Conservation (phyloP, 1,140 invertebrate species). For the Caenorhabditis tropicalis region DNA sequence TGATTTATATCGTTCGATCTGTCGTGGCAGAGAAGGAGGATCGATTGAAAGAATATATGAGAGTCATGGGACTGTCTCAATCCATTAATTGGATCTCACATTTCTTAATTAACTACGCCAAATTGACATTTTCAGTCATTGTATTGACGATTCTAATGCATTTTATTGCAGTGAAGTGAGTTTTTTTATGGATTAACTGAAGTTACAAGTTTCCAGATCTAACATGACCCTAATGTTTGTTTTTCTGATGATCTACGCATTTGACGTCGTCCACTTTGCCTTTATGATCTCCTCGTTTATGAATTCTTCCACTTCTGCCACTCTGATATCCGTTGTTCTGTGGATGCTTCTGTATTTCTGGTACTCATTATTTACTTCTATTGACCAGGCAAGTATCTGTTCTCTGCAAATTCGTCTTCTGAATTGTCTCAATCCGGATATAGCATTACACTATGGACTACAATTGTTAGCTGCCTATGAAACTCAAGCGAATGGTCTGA, state of each 20-base stretch:
- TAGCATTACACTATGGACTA: constrained; percentile 62
- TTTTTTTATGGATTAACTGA: not conserved
- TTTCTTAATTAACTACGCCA: constrained; percentile 81
- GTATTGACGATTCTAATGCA: constrained; percentile 74
- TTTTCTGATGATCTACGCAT: constrained; percentile 76
- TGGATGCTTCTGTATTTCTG: constrained; percentile 68
- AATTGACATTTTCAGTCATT: constrained; percentile 77
- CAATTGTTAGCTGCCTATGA: constrained; percentile 61
- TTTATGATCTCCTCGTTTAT: constrained; percentile 80
- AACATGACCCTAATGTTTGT: constrained; percentile 72
- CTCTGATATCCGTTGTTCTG: constrained; percentile 58
- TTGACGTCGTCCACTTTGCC: constrained; percentile 77
- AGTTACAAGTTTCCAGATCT: constrained; percentile 39
- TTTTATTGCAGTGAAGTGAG: constrained; percentile 33
- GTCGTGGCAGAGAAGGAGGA: constrained; percentile 67
- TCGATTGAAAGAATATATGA: constrained; percentile 80
- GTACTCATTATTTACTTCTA: constrained; percentile 61
- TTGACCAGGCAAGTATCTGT: constrained; percentile 59
- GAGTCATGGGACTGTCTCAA: constrained; percentile 84
- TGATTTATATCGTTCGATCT: constrained; percentile 65
- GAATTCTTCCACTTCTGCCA: constrained; percentile 76
- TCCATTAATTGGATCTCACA: constrained; percentile 86
- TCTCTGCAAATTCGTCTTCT: constrained; percentile 52
- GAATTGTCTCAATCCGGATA: constrained; percentile 65
- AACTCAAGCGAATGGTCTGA: constrained; percentile 60